Base-by-base conservation (phyloP, 2,797 vertebrate species). In the Mallotus villosus region DNA sequence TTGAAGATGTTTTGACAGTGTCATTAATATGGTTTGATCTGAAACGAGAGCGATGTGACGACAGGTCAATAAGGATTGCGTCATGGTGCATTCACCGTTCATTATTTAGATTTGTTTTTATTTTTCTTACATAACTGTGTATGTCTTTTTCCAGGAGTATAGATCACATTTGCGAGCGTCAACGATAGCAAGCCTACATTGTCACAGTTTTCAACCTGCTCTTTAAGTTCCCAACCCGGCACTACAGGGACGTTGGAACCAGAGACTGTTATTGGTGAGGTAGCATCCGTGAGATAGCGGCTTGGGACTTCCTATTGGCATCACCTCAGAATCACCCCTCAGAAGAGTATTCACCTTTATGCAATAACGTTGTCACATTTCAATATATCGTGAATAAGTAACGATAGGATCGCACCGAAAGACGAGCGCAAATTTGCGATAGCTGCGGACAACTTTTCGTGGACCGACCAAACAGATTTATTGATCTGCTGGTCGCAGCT, bases 21-120 rank as follows among this genome's bases (percentile, higher is more conserved):
- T 94, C 91, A 91, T 94, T 93, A 95, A 93, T 94, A 79, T 94
- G 94, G 93, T 94, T 93, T 94, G 93, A 94, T 75, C 75, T 75
- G 78, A 80, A 77, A 81, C 75, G 74, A 77, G 72, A 67, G 76
- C 92, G 93, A 93, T 92, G 93, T 68, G 67, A 75, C 74, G 78
- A 72, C 93, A 91, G 91, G 90, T 93, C 57, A 71, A 68, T 61
- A 63, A 73, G 91, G 92, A 92, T 63, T 73, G 59, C 93, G 93
- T 93, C 94, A 92, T 94, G 64, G 90, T 93, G 93, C 93, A 49
- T 72, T 77, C 32, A 61, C 37, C 9, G 17, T 67, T 67, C 63
- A 55, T 73, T 17, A 27, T 57, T 55, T 12, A 12, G 49, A 5
- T 49, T 22, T 59, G 29, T 32, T 22, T 57, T 70, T 67, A 29